These are phyloP conservation scores for Tipula lateralis DNA, from an alignment of 2,888 invertebrate species.

Conservation along the genomic window DNA sequence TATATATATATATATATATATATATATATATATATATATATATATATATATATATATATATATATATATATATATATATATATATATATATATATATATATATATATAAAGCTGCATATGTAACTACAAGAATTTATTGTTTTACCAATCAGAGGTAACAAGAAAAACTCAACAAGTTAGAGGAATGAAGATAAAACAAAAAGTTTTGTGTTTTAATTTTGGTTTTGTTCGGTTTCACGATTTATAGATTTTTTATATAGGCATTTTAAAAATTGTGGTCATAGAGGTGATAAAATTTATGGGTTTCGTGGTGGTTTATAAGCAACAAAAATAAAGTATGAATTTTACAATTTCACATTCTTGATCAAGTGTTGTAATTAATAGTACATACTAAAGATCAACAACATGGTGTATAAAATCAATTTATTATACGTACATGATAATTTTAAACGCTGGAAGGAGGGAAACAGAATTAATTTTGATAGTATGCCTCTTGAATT, in stretches of 20 bases:
- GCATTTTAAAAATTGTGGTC: background rate
- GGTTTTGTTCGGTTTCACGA: background rate
- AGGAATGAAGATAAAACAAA: background rate
- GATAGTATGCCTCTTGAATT: no score
- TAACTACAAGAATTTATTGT: background rate
- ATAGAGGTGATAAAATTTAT: background rate
- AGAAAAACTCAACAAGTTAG: background rate
- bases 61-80: background rate
- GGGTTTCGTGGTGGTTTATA: background rate
- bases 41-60: background rate
- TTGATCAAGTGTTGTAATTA: background rate
- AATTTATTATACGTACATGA: no score
- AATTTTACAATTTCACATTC: background rate
- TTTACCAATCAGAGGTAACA: background rate
- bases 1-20: background rate
- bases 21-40: background rate
- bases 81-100: background rate
- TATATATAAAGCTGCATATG: background rate
- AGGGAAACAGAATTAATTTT: no score
- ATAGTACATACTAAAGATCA: no score
- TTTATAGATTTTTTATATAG: background rate
- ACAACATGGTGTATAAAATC: no score
- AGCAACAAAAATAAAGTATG: background rate
- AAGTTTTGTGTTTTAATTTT: background rate
- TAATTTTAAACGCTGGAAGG: no score